Percentiles rank a stretch among this genome's conserved stretches.
Conservation (phyloP, 2,113 vertebrate species). For the Chamaea fasciata region DNA sequence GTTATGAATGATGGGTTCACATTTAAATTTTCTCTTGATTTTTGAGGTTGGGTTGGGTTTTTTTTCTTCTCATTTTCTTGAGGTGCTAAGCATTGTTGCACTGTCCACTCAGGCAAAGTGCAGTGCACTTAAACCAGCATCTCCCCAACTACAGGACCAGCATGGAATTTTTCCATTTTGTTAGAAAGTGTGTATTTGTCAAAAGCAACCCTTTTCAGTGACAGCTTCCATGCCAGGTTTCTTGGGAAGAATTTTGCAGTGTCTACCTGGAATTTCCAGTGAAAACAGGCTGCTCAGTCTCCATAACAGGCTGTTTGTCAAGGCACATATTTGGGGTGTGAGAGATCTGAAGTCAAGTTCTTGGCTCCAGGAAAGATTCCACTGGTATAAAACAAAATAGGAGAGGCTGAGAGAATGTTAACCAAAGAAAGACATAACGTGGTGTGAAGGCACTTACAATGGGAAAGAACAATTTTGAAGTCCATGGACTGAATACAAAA, state of each 20-base stretch:
- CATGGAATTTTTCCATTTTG: slow-evolving; percentile 39
- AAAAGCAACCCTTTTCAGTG: background rate
- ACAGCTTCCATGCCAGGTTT: background rate
- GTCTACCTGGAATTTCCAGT: background rate
- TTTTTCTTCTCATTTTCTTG: background rate
- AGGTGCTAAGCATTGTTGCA: background rate
- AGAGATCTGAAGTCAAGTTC: background rate
- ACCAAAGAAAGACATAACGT: background rate
- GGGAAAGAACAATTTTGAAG: background rate
- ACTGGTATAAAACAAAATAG: background rate
- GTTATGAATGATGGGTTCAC: background rate
- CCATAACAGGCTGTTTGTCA: background rate
- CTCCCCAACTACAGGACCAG: background rate
- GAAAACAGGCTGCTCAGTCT: slow-evolving; percentile 1
- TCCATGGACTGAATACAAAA: background rate
- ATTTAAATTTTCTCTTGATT: background rate
- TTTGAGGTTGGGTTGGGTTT: background rate
- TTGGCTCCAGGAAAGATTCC: background rate
- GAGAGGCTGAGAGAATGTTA: background rate
- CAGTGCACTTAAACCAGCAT: background rate
- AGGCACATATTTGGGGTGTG: background rate
- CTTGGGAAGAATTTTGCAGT: background rate
- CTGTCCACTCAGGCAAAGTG: background rate
- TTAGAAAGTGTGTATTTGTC: slow-evolving; percentile 24
- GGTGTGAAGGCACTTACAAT: background rate